Conservation (phyloP, 2,113 vertebrate genomes). For the Calidris pygmaea region DNA sequence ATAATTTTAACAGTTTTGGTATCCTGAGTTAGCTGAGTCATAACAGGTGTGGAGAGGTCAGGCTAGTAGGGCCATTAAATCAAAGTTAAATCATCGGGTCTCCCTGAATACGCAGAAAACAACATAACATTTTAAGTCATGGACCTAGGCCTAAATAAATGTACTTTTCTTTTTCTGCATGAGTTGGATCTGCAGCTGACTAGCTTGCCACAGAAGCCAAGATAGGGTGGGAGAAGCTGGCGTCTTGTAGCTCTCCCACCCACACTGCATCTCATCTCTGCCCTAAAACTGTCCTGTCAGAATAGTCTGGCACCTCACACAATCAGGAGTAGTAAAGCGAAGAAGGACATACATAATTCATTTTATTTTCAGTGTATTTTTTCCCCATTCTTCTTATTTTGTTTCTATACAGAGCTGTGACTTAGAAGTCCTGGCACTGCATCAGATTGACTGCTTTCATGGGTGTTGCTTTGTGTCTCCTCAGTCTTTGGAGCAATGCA, state of each 20-base stretch:
- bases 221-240: neutral
- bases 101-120: neutral
- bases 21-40: neutral
- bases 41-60: neutral
- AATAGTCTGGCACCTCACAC: neutral
- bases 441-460: rapidly evolving
- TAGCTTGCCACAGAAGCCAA: neutral
- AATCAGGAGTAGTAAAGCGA: neutral
- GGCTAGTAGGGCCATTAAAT: neutral
- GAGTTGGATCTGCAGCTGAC: neutral
- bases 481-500: neutral
- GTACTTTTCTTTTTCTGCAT: neutral
- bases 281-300: neutral
- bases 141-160: neutral
- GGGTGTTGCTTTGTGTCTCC: neutral
- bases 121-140: neutral
- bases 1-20: neutral
- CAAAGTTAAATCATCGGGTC: neutral
- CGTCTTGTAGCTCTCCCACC: neutral
- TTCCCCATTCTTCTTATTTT: rapidly evolving
- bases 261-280: neutral
- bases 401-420: neutral
- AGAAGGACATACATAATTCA: neutral
- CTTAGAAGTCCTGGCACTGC: neutral
- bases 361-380: neutral